Base-by-base conservation (phyloP, 2,888 invertebrate species). In the Volucella inflata region DNA sequence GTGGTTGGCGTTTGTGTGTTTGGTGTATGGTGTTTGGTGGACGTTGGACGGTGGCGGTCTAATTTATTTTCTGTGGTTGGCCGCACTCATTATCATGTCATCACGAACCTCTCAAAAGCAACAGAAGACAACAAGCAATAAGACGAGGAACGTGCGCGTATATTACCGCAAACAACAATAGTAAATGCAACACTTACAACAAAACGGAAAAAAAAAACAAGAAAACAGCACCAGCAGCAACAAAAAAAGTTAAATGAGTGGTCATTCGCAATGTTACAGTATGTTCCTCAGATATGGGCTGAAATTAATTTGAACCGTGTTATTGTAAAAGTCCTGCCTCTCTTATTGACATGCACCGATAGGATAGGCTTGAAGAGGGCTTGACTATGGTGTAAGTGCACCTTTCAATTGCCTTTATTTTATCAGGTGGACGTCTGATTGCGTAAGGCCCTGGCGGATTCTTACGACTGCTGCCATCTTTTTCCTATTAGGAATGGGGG, bases 41-140 rank as follows among this genome's bases (percentile, higher is more conserved):
- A 30, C 8, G 46, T 57, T 62, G 79, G 85, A 83, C 79, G 79
- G 82, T 72, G 71, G 79, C 75, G 68, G 79, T 87, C 83, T 78
- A 83, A 88, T 88, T 87, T 88, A 87, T 88, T 88, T 88, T 88
- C 87, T 88, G 88, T 87, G 88, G 88, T 88, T 87, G 87, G 87
- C 87, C 88, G 88, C 88, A 87, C 88, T 88, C 85, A 88, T 88
- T 88, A 88, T 88, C 88, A 79, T 88, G 87, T 88, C 87, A 87
- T 88, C 87, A 88, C 87, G 87, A 87, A 88, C 71, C 68, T 76
- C 78, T 57, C 53, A 82, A 77, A 77, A 75, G 46, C 64, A 67
- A 42, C 60, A 78, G n/a, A 76, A 38, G 74, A 74, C 74, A 64
- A 44, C 55, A 38, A 42, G 70, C 65, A 71, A 65, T 75, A 74